phyloP scores from a whole-genome alignment of 2,797 vertebrate genomes.

The Pangasius sanitwongsei region DNA sequence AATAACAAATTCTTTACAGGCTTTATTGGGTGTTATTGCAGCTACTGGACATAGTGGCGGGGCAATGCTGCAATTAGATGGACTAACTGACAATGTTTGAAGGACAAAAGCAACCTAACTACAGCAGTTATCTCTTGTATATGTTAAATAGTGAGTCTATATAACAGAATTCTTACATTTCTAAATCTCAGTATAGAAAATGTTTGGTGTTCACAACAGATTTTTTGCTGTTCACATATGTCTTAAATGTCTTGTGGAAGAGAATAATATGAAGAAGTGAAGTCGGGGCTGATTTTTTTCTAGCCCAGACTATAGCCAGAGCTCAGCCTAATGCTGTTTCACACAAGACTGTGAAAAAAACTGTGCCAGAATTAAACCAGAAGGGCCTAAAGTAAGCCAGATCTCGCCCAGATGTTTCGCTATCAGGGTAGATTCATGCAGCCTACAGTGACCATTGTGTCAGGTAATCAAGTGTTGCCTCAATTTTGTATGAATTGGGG shows the following conservation, averaged over 20 bases:
- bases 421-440: not conserved
- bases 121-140: not conserved
- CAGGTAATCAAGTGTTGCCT: not conserved
- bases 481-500: not conserved
- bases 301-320: not conserved
- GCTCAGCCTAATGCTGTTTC: too few species aligned
- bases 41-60: not conserved
- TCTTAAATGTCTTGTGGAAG: not conserved
- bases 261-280: not conserved
- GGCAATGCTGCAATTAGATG: not conserved
- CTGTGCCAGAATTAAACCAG: too few species aligned
- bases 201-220: not conserved
- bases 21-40: not conserved
- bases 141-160: not conserved
- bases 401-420: too few species aligned
- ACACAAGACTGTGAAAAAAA: too few species aligned
- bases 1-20: not conserved
- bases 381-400: too few species aligned
- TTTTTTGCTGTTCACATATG: not conserved
- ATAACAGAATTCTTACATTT: not conserved
- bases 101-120: not conserved
- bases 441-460: not conserved
- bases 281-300: not conserved
- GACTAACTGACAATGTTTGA: not conserved
- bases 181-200: not conserved